Base-by-base conservation (phyloP, 2,888 invertebrate genomes). In the Thysanoteuthis rhombus region DNA sequence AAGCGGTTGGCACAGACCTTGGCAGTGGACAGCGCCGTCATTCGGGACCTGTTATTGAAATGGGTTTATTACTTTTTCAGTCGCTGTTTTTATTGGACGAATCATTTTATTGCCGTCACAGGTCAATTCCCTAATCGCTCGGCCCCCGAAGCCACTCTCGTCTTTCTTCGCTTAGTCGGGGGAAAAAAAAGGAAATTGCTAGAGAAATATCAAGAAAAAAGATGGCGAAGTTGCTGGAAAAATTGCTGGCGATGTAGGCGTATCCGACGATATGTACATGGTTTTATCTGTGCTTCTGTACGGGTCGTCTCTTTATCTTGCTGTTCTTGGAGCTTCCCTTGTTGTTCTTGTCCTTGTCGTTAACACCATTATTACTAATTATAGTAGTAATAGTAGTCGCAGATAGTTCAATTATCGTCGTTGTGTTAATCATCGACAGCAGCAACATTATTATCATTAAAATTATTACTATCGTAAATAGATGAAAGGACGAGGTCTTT, bases 31-130 rank as follows among this genome's bases (percentile, higher is more conserved):
- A 75, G n/a, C 75, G 25, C 75, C n/a, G n/a, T 75, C 75, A 75
- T 75, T 75, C 75, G 16, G 16, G 75, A 75, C 75, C 75, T 75
- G 75, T 75, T 75, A 75, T 75, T 75, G 75, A 75, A 75, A 75
- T 75, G 36, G 75, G 75, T 75, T 75, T 75, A 75, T 75, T 75
- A 75, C 75, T 75, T 75, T 52, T 75, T 75, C 75, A 75, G 75
- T 75, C 75, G 75, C n/a, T 75, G n/a, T 75, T 75, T 75, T 75
- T 75, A 75, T 75, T 75, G 75, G 75, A 75, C 75, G n/a, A 75
- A 75, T 75, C 75, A 75, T 75, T 75, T 75, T 75, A 75, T 75
- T n/a, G 75, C 75, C 75, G 75, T 75, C 75, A 75, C 75, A 75
- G 75, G 75, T 75, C 75, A 75, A 75, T 75, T 75, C 75, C 75